Base-by-base conservation (phyloP, 2,888 invertebrate genomes). In the Cryptocephalus moraei region DNA sequence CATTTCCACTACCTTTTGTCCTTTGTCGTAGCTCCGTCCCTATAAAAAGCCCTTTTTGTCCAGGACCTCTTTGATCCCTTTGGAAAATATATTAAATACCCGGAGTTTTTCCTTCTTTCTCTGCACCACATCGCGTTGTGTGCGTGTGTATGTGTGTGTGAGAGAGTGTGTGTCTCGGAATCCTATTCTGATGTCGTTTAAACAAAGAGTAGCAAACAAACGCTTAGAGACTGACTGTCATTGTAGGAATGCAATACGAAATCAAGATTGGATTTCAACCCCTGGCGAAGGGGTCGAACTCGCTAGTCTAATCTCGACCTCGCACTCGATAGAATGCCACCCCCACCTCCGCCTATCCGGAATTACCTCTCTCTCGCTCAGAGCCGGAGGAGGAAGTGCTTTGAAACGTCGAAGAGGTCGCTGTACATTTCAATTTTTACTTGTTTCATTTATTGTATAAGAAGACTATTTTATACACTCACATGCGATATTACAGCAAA, bases 201-300 rank as follows among this genome's bases (percentile, higher is more conserved):
- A 67, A 68, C 68, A 68, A 68, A 69, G 66, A 65, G 63, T 62
- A 60, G 60, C 66, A 62, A 63, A 65, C 64, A 64, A 66, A 62
- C 63, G 62, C 54, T 51, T 50, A 51, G 58, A 58, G 61, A 60
- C 58, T 60, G 61, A 65, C 63, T 66, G 70, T 71, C 70, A 70
- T 70, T 70, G 70, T 67, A 62, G 69, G 70, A 71, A 70, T 71
- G 71, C 70, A 69, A 70, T 70, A 70, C 67, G 68, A 70, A 68
- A 70, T 70, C 69, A 70, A 70, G 71, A 71, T 71, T 71, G 70
- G 70, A 70, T 69, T 71, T 70, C 69, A 64, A 63, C 65, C 67
- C 67, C 60, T 60, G 60, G 22, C 42, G 42, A 32, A 56, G 64
- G 67, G 66, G 66, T 67, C 62, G 65, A 61, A 61, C 60, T 60